Percentiles rank a stretch among this genome's conserved stretches.
Evolutionary conservation across 2,797 vertebrate species (phyloP).

Genomic region (Ctenochaetus hawaiiensis): DNA sequence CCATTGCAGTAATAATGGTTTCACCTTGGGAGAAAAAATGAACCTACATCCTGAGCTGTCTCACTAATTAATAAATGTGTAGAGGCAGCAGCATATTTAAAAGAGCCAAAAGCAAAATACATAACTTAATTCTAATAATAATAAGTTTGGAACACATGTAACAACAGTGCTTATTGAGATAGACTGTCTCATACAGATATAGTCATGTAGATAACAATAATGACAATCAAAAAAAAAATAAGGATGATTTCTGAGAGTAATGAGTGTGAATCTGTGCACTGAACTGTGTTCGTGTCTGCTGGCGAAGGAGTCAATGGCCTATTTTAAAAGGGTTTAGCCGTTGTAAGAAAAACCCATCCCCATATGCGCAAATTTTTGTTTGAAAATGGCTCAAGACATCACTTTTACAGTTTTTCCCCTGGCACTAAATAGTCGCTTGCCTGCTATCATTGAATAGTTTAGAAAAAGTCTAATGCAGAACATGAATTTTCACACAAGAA

Average conservation of each 20-base stretch:
- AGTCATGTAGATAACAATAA: not conserved
- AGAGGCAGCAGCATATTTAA: not conserved
- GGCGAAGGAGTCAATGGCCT: no score
- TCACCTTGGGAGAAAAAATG: conserved; percentile 7
- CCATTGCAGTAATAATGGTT: conserved; percentile 1
- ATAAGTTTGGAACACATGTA: not conserved
- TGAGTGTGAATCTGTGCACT: not conserved
- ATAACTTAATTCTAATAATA: not conserved
- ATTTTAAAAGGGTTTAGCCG: no score
- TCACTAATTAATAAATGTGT: conserved; percentile 11
- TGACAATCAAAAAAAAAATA: not conserved
- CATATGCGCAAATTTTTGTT: no score
- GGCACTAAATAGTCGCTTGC: conserved; percentile 6
- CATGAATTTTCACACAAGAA: conserved; percentile 19
- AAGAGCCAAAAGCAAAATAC: not conserved
- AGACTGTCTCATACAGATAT: not conserved
- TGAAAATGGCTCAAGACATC: not conserved
- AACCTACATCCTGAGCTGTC: not conserved
- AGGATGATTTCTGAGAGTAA: fast-evolving
- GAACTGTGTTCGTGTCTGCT: no score
- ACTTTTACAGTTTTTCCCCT: conserved; percentile 7
- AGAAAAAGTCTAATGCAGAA: conserved; percentile 25
- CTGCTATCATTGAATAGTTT: conserved; percentile 14
- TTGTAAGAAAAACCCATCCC: no score
- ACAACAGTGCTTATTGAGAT: not conserved